These are phyloP conservation scores for Gymnosoma rotundatum DNA, from an alignment of 2,888 invertebrate species.

Conservation along the genomic window DNA sequence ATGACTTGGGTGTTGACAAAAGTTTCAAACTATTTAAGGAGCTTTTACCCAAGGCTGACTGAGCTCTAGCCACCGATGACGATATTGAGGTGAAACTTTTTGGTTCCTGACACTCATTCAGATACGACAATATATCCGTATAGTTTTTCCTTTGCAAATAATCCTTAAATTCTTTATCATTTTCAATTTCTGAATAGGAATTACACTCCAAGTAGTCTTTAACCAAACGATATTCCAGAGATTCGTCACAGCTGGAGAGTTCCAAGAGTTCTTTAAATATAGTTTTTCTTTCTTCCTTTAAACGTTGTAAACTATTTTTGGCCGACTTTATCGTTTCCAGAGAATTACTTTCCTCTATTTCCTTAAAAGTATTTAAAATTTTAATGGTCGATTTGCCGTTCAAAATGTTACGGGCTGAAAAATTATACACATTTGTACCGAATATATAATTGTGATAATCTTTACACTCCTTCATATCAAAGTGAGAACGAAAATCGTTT, in stretches of 20 bases:
- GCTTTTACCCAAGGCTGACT: slow-evolving; percentile 76
- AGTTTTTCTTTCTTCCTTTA: slow-evolving; percentile 77
- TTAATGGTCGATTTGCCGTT: slow-evolving; percentile 79
- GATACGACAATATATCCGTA: slow-evolving; percentile 79
- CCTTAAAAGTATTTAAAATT: slow-evolving; percentile 76
- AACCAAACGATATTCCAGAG: slow-evolving; percentile 80
- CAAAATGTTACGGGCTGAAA: slow-evolving; percentile 77
- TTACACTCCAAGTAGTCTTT: slow-evolving; percentile 82
- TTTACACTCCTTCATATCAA: slow-evolving; percentile 66
- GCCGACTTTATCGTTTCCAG: slow-evolving; percentile 68
- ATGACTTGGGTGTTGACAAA: slow-evolving; percentile 77
- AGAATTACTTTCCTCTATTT: slow-evolving; percentile 74
- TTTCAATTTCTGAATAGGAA: slow-evolving; percentile 81
- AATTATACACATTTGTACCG: slow-evolving; percentile 78
- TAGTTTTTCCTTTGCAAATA: slow-evolving; percentile 81
- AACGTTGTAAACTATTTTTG: slow-evolving; percentile 74
- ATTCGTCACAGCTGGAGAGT: slow-evolving; percentile 80
- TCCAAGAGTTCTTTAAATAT: slow-evolving; percentile 79
- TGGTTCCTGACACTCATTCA: slow-evolving; percentile 76
- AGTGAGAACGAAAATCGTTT: slow-evolving; percentile 77
- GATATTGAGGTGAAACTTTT: slow-evolving; percentile 75
- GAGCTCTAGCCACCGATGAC: slow-evolving; percentile 77
- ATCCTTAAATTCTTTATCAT: slow-evolving; percentile 80
- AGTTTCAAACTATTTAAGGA: slow-evolving; percentile 77
- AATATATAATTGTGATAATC: slow-evolving; percentile 76